Evolutionary conservation across 2,888 invertebrate genomes (phyloP), one percentile per base, ranked within the genome.

Genomic region (Tineola bisselliella): DNA sequence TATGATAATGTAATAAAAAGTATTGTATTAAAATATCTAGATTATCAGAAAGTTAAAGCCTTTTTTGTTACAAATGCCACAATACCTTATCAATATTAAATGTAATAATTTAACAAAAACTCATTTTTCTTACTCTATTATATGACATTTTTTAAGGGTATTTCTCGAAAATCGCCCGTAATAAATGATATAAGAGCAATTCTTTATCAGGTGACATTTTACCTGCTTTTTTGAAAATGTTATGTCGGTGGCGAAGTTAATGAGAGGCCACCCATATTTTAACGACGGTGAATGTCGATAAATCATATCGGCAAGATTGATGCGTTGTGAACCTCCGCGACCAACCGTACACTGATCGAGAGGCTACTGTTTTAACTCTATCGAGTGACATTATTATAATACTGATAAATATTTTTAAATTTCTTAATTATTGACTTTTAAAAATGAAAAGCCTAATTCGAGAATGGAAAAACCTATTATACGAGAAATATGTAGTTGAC

Each of bases 221-320:
- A 62, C 60, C 62, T 59, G 59, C 19, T 52, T 70, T 58, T 58
- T 54, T 33, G 13, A 15, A 33, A 58, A 33, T 33, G 56, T 25
- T 56, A 19, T 30, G 58, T 70, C 75, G 74, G 70, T 70, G 66
- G 65, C 65, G 62, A 64, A 70, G 69, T 77, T 77, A 79, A 79
- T 80, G 76, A 78, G 73, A 65, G 69, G 64, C 66, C 67, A 68
- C 68, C 70, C 75, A 74, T 79, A 81, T 79, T 82, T 78, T 75
- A 78, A 67, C 70, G 69, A 65, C 67, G 68, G 68, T 65, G 64
- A 60, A 52, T 48, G 68, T 66, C 72, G 68, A 82, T 84, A 81
- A 79, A 84, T 84, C 80, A 81, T 71, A 71, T 71, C 70, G 69
- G 66, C 70, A 74, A 78, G 77, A 80, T 80, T 79, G 77, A 80